A percentile compares a stretch with the other conserved stretches of the same genome.
phyloP scores from a whole-genome alignment of 2,888 invertebrate genomes.

The Lasioglossum zephyrum region DNA sequence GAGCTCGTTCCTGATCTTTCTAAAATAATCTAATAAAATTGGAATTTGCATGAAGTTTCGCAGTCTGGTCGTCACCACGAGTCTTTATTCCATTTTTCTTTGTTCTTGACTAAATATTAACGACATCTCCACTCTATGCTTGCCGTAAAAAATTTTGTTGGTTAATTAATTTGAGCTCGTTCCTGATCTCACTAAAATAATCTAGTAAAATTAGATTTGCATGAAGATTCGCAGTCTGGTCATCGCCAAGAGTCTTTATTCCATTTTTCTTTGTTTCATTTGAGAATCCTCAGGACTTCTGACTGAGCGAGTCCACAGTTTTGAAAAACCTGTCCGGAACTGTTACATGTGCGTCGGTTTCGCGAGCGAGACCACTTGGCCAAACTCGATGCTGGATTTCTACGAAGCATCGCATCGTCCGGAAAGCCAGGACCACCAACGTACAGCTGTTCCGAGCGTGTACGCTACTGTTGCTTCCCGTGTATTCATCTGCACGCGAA shows the following conservation, averaged over 20 bases:
- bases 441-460: not conserved
- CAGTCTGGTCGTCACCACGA: too few relatives aligned
- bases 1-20: too few relatives aligned
- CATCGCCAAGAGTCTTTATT: too few relatives aligned
- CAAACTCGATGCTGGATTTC: not conserved
- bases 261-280: too few relatives aligned
- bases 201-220: too few relatives aligned
- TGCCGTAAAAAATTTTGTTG: too few relatives aligned
- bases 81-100: too few relatives aligned
- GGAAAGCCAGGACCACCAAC: slow-evolving; percentile 20
- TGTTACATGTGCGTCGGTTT: not conserved
- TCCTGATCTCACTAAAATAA: not conserved
- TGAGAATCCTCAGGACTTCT: not conserved
- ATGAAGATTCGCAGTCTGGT: too few relatives aligned
- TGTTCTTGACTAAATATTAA: too few relatives aligned
- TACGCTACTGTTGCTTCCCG: slow-evolving; percentile 49
- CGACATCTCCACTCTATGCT: too few relatives aligned
- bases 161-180: not conserved
- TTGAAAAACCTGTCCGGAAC: not conserved
- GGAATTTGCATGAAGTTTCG: too few relatives aligned
- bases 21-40: too few relatives aligned
- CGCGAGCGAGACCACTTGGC: not conserved
- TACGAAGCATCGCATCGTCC: slow-evolving; percentile 7
- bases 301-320: not conserved
- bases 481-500: slow-evolving; percentile 51